These are phyloP conservation scores for Melanitta fusca DNA, from an alignment of 2,797 vertebrate genomes.

Conservation along the genomic window DNA sequence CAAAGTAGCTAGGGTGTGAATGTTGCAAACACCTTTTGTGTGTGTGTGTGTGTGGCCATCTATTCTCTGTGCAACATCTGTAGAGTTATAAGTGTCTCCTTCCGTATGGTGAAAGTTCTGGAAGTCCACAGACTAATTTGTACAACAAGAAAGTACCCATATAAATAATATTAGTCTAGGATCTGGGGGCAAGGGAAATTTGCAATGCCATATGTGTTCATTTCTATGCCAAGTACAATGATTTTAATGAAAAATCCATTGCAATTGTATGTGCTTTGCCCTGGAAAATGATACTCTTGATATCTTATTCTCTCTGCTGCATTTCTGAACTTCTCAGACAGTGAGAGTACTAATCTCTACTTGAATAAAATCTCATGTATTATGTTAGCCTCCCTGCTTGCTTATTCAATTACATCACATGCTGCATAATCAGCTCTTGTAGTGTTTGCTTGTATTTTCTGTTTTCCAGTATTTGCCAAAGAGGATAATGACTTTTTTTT, in stretches of 20 bases:
- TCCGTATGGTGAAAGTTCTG: neutral
- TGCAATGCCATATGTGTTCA: neutral
- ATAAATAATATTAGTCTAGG: neutral
- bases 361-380: neutral
- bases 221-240: constrained; percentile 31
- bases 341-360: neutral
- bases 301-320: constrained; percentile 5
- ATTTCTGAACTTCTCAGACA: constrained; percentile 23
- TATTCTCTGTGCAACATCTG: neutral
- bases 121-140: neutral
- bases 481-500: neutral
- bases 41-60: neutral
- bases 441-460: neutral
- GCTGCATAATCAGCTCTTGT: neutral
- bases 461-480: neutral
- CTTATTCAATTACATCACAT: neutral
- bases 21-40: neutral
- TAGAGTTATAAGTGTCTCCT: neutral
- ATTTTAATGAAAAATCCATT: constrained; percentile 9
- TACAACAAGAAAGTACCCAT: neutral
- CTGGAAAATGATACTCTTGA: neutral
- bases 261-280: neutral
- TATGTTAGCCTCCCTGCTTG: neutral
- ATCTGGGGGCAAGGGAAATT: neutral
- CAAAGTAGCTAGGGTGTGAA: neutral